Evolutionary conservation across 2,888 invertebrate species (phyloP), one percentile per base, ranked within the genome.

Genomic region (Glomeris marginata): DNA sequence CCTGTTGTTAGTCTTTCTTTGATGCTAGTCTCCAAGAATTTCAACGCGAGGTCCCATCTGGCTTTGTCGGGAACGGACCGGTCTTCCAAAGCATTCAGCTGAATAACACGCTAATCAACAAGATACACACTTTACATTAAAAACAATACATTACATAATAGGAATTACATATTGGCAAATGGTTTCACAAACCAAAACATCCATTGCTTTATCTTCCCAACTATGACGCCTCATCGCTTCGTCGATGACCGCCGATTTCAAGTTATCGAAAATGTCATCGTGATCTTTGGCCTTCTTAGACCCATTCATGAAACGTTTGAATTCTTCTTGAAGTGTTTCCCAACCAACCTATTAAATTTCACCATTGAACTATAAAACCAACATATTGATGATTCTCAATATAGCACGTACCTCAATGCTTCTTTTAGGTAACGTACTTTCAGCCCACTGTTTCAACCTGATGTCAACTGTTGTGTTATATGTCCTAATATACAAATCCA

Each of bases 371-470:
- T 41, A 18, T 15, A 45, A 36, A 36, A 36, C 10, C 36, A 11
- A n/a, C 11, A 36, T 36, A n/a, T n/a, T n/a, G n/a, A n/a, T n/a
- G n/a, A n/a, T n/a, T n/a, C n/a, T 36, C 36, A 36, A n/a, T 36
- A 36, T 36, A 36, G 11, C 11, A 13, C 36, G 53, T 57, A 68
- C 78, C 66, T 85, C 82, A 2, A 91, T 84, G 48, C 86, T 84
- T 64, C 81, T 81, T 1, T 76, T 73, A 0, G 97, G 94, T 49
- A 99, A 71, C 45, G 81, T 83, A 54, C 82, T 76, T 62, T 97
- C 94, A 0, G 94, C 88, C 95, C 97, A 98, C 60, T 94, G 86
- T 54, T 88, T 81, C 13, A 99, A 73, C 65, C 90, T 88, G 55
- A 98, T 98, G 66, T 98, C 98, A 20, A 76, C 72, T 8, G 71